A percentile compares a stretch with the other conserved stretches of the same genome.
Evolutionary conservation across 2,113 vertebrate genomes (phyloP).

Genomic region (Paracanthobrama guichenoti): DNA sequence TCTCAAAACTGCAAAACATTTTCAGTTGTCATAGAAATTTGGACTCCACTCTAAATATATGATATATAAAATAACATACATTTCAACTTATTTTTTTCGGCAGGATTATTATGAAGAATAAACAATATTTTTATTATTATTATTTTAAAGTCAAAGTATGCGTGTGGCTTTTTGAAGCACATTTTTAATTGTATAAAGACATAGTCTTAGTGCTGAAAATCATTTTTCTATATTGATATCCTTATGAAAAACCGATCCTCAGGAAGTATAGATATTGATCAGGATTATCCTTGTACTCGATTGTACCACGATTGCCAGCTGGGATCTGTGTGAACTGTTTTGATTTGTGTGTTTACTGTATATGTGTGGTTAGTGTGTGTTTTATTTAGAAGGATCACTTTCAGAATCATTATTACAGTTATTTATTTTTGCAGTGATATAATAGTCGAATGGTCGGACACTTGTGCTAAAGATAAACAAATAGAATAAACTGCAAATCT

Average conservation of each 20-base stretch:
- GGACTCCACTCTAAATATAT: too few relatives aligned
- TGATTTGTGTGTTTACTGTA: not conserved
- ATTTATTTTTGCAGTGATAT: not conserved
- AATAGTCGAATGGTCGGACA: not conserved
- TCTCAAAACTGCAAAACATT: not conserved
- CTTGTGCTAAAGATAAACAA: not conserved
- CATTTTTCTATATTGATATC: conserved; percentile 16
- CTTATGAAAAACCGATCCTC: conserved; percentile 25
- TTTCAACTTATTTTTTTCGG: not conserved
- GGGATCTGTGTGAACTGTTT: conserved; percentile 23
- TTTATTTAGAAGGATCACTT: conserved; percentile 1
- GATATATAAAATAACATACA: not conserved
- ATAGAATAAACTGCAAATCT: not conserved
- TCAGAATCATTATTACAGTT: not conserved
- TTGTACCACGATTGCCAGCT: conserved; percentile 3
- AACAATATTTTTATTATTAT: not conserved
- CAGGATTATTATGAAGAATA: not conserved
- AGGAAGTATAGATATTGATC: conserved; percentile 42
- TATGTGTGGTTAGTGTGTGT: not conserved
- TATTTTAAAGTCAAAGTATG: not conserved
- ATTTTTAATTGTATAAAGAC: not conserved
- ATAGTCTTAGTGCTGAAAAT: not conserved
- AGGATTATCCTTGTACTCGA: conserved; percentile 13
- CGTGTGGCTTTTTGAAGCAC: not conserved
- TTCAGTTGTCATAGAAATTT: not conserved